Evolutionary conservation across 2,888 invertebrate species (phyloP), one percentile per base, ranked within the genome.

Genomic region (Stramonita haemastoma): DNA sequence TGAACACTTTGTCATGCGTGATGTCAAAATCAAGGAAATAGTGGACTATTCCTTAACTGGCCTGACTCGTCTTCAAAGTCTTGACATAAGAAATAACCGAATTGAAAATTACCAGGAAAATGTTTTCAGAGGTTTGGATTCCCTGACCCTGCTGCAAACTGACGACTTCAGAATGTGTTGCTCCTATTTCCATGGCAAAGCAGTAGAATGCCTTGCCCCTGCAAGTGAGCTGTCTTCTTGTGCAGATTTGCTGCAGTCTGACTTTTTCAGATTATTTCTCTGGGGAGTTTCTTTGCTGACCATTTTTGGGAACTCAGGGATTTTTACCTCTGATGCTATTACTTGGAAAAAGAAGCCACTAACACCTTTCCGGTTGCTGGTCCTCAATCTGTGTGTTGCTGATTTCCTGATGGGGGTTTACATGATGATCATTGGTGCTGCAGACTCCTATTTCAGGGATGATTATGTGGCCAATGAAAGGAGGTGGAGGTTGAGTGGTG

Each of bases 331-430:
- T 87, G 46, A 85, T 11, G 6, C 85, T 6, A 6, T 89, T n/a
- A n/a, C 83, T n/a, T 70, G 32, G 11, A 22, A 19, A 19, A 19
- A n/a, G 6, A 29, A 15, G 11, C 15, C 46, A 6, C 15, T n/a
- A 26, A 79, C 73, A 56, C 34, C 84, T 13, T 85, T 36, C 34
- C 83, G 87, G 8, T 60, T 89, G 17, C 66, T 91, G 8, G 90
- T 91, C 26, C 86, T 84, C 1, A 90, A 90, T 60, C 87, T 91
- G 79, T 86, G 87, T 34, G 36, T 87, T 0, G 90, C 91, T n/a
- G 89, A 92, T 15, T 89, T 92, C 57, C 90, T 90, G 17, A 93
- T 93, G 93, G 93, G 93, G 0, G 70, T 92, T 1, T 93, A 93
- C 87, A 86, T 93, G 89, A 66, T 91, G 17, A 92, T 92, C 17